Conservation (phyloP, 2,888 invertebrate species). For the Xanthostigma xanthostigma region DNA sequence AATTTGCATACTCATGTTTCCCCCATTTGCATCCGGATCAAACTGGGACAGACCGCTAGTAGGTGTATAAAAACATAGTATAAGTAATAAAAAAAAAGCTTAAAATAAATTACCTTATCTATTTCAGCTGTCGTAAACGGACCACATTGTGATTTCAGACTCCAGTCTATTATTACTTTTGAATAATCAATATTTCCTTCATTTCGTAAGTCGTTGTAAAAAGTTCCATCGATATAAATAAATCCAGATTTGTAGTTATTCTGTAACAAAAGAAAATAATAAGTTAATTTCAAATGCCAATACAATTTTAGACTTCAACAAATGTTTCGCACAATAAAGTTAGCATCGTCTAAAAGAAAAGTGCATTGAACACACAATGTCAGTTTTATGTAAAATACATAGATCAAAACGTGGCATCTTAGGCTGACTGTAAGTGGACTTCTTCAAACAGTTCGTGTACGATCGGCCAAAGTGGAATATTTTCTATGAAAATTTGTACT, state of each 20-base stretch:
- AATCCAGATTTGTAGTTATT: constrained; percentile 52
- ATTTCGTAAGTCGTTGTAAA: constrained; percentile 59
- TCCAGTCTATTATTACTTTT: constrained; percentile 46
- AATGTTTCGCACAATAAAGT: background rate
- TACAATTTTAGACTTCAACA: background rate
- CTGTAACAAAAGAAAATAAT: constrained; percentile 27
- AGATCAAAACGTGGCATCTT: background rate
- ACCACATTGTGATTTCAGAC: constrained; percentile 22
- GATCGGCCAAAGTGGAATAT: no score
- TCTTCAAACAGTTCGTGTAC: no score
- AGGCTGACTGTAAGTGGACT: no score
- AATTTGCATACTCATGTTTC: no score
- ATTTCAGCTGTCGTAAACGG: constrained; percentile 36
- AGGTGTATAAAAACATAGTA: no score
- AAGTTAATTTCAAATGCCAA: background rate
- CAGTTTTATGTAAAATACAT: background rate
- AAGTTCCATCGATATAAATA: constrained; percentile 62
- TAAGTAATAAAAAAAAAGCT: no score
- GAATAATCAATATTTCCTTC: constrained; percentile 49
- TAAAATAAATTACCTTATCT: constrained; percentile 28
- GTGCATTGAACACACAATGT: background rate
- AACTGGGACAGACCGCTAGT: no score
- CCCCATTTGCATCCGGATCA: no score
- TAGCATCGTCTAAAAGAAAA: background rate
- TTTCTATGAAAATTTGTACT: no score